Evolutionary conservation across 2,113 vertebrate species (phyloP).

Genomic region (Chaetura pelagica): DNA sequence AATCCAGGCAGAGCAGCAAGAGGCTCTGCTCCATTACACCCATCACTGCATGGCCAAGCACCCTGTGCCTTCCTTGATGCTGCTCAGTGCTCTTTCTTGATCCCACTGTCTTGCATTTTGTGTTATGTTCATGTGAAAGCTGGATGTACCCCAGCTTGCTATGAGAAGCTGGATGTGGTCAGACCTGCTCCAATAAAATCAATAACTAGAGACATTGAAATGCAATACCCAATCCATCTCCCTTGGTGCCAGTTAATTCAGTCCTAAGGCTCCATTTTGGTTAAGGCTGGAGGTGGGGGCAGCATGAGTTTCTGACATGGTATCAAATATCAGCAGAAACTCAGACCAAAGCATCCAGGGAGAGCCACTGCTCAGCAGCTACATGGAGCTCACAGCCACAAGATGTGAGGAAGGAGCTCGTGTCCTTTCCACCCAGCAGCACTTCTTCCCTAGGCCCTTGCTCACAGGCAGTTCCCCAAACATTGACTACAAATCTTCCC

Average conservation of each 20-base stretch:
- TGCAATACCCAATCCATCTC: neutral
- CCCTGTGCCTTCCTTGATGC: neutral
- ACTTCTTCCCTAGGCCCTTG: neutral
- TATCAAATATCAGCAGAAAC: slow-evolving; percentile 7
- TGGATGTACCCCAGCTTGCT: neutral
- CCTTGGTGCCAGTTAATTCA: neutral
- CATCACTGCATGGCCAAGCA: neutral
- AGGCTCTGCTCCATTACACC: neutral
- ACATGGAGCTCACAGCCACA: neutral
- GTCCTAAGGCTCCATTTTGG: slow-evolving; percentile 7
- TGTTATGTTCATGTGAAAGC: neutral
- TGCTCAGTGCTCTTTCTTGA: neutral
- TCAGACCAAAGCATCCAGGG: neutral
- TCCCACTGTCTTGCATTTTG: neutral
- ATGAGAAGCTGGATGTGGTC: neutral
- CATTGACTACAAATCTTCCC: neutral
- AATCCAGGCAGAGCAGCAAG: neutral
- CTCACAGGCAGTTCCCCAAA: neutral
- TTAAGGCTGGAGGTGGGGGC: neutral
- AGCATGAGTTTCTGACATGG: neutral
- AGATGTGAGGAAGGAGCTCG: neutral
- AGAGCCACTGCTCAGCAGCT: neutral
- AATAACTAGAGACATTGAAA: neutral
- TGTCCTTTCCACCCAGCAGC: neutral
- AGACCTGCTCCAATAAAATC: neutral